These are phyloP conservation scores for Eubasilissa splendida DNA, from an alignment of 2,888 invertebrate genomes.

Conservation along the genomic window DNA sequence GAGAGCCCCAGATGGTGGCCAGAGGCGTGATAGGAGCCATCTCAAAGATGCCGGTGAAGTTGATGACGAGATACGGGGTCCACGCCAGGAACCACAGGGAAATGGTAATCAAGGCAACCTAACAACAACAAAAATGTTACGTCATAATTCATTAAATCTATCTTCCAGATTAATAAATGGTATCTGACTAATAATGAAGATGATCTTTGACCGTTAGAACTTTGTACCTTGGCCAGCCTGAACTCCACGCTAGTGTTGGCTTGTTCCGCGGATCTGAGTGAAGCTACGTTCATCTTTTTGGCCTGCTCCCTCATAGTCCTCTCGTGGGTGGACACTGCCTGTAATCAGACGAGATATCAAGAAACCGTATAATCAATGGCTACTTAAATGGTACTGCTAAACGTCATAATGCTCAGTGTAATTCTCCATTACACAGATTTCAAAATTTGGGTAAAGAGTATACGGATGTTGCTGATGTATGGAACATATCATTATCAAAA, in stretches of 20 bases:
- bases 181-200: no score
- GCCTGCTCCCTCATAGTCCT: slow-evolving; percentile 91
- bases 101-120: slow-evolving; percentile 92
- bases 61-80: slow-evolving; percentile 91
- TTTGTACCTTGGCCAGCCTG: slow-evolving; percentile 82
- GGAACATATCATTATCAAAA: no score
- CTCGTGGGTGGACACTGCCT: slow-evolving; percentile 89
- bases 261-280: slow-evolving; percentile 81
- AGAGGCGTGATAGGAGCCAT: slow-evolving; percentile 82
- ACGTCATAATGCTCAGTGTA: no score
- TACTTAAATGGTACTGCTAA: neutral
- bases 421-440: no score
- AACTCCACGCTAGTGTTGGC: slow-evolving; percentile 87
- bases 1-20: slow-evolving; percentile 90
- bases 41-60: slow-evolving; percentile 86
- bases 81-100: slow-evolving; percentile 93
- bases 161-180: no score
- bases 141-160: neutral
- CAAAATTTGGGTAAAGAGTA: no score
- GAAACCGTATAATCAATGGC: neutral
- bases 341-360: slow-evolving; percentile 29
- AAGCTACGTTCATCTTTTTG: slow-evolving; percentile 94
- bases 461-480: no score
- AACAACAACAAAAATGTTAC: neutral
- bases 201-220: no score